phyloP scores from a whole-genome alignment of 2,888 invertebrate species.

The Conchocele bisecta region DNA sequence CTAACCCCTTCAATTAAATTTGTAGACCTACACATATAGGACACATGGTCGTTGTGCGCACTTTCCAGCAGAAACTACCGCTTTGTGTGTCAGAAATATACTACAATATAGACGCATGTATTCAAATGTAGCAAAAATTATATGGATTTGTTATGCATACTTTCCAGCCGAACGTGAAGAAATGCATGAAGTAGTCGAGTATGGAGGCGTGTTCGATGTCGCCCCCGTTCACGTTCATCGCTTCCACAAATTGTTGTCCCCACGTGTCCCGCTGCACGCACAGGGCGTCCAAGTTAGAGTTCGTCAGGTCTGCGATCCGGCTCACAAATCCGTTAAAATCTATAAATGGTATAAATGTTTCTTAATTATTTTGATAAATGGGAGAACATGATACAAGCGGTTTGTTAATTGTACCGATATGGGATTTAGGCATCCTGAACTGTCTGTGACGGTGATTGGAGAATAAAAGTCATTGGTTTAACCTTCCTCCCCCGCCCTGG shows the following conservation, averaged over 20 bases:
- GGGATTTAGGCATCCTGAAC: no score
- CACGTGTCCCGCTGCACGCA: conserved; percentile 84
- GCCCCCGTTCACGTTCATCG: conserved; percentile 86
- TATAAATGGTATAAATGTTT: conserved; percentile 64
- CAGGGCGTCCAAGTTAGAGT: conserved; percentile 84
- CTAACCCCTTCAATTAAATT: no score
- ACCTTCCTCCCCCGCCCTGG: background rate
- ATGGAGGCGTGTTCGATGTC: conserved; percentile 85
- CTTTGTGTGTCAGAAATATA: no score
- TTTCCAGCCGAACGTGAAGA: conserved; percentile 86
- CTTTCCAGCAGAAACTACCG: no score
- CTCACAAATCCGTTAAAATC: conserved; percentile 85
- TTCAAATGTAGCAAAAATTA: no score
- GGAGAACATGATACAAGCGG: background rate
- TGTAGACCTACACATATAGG: no score
- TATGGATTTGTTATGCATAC: no score
- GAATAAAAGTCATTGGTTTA: no score
- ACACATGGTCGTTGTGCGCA: no score
- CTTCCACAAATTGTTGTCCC: conserved; percentile 84
- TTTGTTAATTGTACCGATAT: no score
- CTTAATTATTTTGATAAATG: background rate
- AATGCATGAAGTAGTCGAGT: conserved; percentile 85
- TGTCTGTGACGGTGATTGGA: no score
- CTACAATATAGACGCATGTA: no score
- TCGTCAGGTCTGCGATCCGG: conserved; percentile 84